phyloP scores from a whole-genome alignment of 2,113 vertebrate species.

The Hippocampus comes region DNA sequence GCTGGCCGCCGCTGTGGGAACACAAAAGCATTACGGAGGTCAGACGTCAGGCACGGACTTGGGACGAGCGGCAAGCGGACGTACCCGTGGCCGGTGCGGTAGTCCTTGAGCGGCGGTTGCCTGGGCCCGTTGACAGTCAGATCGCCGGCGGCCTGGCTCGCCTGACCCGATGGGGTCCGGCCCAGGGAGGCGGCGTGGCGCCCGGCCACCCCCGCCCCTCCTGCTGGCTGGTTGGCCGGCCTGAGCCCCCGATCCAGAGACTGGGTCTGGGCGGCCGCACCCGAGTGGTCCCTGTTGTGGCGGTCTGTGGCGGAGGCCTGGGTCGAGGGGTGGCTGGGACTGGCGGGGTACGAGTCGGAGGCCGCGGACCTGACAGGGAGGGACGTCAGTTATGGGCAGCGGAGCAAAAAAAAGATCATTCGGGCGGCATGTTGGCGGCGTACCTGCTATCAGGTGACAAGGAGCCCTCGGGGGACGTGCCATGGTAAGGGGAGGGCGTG shows the following conservation, averaged over 20 bases:
- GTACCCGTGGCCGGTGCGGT: slow-evolving; percentile 67
- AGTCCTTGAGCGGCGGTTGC: slow-evolving; percentile 82
- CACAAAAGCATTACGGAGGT: neutral
- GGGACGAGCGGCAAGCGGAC: neutral
- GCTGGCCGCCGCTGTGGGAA: slow-evolving; percentile 65
- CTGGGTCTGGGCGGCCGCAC: slow-evolving; percentile 70
- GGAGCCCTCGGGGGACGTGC: slow-evolving; percentile 89
- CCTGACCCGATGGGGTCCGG: slow-evolving; percentile 76
- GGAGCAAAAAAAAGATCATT: neutral
- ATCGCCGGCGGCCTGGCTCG: slow-evolving; percentile 68
- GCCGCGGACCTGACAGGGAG: slow-evolving; percentile 74
- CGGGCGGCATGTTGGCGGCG: neutral
- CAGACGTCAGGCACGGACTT: neutral
- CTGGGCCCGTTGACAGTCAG: slow-evolving; percentile 82
- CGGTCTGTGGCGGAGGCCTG: slow-evolving; percentile 59
- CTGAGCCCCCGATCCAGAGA: slow-evolving; percentile 77
- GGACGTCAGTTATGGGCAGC: neutral
- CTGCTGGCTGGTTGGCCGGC: slow-evolving; percentile 60
- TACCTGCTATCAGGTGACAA: slow-evolving; percentile 90
- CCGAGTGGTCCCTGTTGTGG: slow-evolving; percentile 66
- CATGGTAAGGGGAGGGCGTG: slow-evolving; percentile 88
- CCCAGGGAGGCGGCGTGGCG: slow-evolving; percentile 80
- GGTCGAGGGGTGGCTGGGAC: slow-evolving; percentile 81
- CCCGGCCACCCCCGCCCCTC: slow-evolving; percentile 54
- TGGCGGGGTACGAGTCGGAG: slow-evolving; percentile 83